phyloP scores from a whole-genome alignment of 2,797 vertebrate genomes.

The Lepus townsendii region DNA sequence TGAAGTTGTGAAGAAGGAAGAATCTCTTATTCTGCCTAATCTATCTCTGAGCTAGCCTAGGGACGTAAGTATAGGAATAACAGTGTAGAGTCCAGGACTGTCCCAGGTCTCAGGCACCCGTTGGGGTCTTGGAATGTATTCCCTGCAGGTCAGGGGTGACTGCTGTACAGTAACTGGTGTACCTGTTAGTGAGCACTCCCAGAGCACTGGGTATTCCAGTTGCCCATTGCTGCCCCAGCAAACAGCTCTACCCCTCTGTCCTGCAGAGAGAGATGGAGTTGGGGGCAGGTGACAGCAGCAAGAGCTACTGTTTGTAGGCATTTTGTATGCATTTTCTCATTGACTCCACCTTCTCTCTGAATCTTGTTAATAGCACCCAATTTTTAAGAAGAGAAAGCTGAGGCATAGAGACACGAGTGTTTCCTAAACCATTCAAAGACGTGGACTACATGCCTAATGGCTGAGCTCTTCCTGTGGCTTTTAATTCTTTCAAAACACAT shows the following conservation, averaged over 20 bases:
- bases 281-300: fast-evolving
- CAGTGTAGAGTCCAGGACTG: no score
- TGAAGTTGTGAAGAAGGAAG: no score
- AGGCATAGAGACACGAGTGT: background rate
- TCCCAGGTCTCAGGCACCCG: no score
- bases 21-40: no score
- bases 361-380: no score
- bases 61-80: no score
- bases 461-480: background rate
- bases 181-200: background rate
- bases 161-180: background rate
- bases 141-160: no score
- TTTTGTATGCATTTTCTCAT: background rate
- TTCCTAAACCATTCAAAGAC: background rate
- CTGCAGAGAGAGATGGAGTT: fast-evolving
- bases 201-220: fast-evolving
- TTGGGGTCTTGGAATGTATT: no score
- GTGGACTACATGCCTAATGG: background rate
- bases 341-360: background rate
- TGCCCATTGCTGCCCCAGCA: background rate
- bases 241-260: background rate
- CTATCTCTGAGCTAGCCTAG: no score
- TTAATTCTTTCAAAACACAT: background rate
- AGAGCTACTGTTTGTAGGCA: background rate
- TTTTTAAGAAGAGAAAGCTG: background rate